Conservation (phyloP, 2,888 invertebrate species). For the Eulithis prunata region DNA sequence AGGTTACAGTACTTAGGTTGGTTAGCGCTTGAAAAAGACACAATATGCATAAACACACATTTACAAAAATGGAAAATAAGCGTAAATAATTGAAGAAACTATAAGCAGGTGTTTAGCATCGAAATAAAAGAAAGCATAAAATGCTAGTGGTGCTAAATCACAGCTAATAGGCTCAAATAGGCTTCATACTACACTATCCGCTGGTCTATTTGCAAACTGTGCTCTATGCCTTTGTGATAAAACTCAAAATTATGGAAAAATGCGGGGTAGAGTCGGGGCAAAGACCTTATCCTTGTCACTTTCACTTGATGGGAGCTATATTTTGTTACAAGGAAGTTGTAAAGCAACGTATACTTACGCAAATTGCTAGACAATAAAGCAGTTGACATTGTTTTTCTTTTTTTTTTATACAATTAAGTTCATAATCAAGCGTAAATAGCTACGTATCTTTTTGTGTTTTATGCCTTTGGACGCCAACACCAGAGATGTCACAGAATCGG, state of each 20-base stretch:
- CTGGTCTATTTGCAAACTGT: constrained; percentile 36
- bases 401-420: no score
- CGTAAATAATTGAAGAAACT: not conserved
- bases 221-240: constrained; percentile 40
- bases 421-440: no score
- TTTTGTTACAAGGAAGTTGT: constrained; percentile 32
- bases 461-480: no score
- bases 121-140: constrained; percentile 48
- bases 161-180: constrained; percentile 42
- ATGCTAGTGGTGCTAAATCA: constrained; percentile 49
- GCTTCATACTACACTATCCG: constrained; percentile 32
- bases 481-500: no score
- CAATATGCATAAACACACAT: no score
- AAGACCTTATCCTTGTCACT: constrained; percentile 58
- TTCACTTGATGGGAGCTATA: constrained; percentile 50
- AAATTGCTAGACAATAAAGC: not conserved
- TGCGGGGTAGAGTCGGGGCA: constrained; percentile 42
- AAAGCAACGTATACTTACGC: not conserved
- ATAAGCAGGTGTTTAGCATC: constrained; percentile 18
- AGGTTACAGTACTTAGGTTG: no score
- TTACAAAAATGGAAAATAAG: no score
- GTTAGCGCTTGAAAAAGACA: no score
- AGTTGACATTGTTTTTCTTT: not conserved
- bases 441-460: no score
- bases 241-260: constrained; percentile 41